Base-by-base conservation (phyloP, 2,113 vertebrate genomes). In the Leiothrix lutea region DNA sequence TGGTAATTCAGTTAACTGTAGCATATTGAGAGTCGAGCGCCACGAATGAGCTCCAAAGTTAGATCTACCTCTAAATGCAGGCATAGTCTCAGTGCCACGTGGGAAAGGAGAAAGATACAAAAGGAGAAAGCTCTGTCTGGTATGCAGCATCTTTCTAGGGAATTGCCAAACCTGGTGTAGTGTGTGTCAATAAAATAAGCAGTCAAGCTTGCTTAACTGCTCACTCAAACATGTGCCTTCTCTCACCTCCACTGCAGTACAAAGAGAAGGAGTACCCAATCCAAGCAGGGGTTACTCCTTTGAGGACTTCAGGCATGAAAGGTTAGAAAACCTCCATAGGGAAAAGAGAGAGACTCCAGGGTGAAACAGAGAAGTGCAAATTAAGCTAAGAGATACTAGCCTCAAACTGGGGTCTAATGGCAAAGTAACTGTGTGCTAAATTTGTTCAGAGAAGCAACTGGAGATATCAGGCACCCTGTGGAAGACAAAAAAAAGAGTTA, bases 1-100 rank as follows among this genome's bases (percentile, higher is more conserved):
- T 45, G 14, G 24, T 62, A 83, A 12, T 60, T 79, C 38, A 3
- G 8, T 73, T 88, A 22, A 25, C 65, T 51, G 84, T 24, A 73
- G 29, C 3, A 0, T 67, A 48, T 81, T 86, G 80, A 74, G 28
- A 45, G 23, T 42, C 0, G 0, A 64, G 35, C 2, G 1, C 20
- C 22, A 24, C 61, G 67, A 44, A 78, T n/a, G 47, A 67, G 9
- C 21, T 84, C 51, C 61, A 90, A 77, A 86, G 51, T 80, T 90
- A 86, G 16, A 62, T 47, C 51, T 53, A 5, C 64, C n/a, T 66
- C 71, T 86, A 88, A 86, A 77, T 71, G 67, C 61, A 94, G 73
- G n/a, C 28, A 72, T 18, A 53, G 22, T 18, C 31, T 84, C 69
- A 57, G 23, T 79, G 51, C 23, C 45, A 29, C 28, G 8, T n/a